These are phyloP conservation scores for Bufo gargarizans DNA, from an alignment of 2,113 vertebrate species.

Conservation along the genomic window DNA sequence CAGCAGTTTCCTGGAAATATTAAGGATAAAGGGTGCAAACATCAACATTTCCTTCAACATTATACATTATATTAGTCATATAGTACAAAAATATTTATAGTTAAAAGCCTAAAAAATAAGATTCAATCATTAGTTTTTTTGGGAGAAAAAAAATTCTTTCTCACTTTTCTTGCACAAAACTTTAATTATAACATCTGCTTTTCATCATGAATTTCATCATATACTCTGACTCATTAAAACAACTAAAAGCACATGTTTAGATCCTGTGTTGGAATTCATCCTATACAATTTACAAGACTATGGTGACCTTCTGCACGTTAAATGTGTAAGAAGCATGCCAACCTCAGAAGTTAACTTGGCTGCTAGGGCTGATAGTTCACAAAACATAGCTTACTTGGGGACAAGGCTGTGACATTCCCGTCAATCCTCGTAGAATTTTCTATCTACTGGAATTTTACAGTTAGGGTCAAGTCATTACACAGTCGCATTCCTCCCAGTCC, in stretches of 20 bases:
- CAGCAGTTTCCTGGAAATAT: not conserved
- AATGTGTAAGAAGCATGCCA: conserved; percentile 61
- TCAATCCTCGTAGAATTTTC: not conserved
- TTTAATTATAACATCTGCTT: conserved; percentile 77
- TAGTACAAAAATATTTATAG: not conserved
- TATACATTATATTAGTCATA: not conserved
- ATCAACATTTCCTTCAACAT: not conserved
- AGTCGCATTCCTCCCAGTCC: not conserved
- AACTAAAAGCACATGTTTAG: conserved; percentile 83
- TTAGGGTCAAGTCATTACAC: not conserved
- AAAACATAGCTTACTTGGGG: conserved; percentile 3
- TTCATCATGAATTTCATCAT: conserved; percentile 78
- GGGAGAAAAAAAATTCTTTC: not conserved
- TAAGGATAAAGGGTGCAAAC: not conserved
- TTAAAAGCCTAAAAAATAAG: not conserved
- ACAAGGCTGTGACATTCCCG: conserved; percentile 10
- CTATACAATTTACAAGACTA: conserved; percentile 74
- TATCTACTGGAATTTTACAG: not conserved
- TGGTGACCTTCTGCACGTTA: conserved; percentile 65
- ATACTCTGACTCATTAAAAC: conserved; percentile 75
- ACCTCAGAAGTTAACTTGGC: conserved; percentile 60
- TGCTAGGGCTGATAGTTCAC: conserved; percentile 63
- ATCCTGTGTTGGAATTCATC: conserved; percentile 72
- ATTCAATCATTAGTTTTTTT: conserved; percentile 3
- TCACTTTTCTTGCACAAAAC: conserved; percentile 57